Evolutionary conservation across 2,888 invertebrate species (phyloP).

Genomic region (Miltochrista miniata): DNA sequence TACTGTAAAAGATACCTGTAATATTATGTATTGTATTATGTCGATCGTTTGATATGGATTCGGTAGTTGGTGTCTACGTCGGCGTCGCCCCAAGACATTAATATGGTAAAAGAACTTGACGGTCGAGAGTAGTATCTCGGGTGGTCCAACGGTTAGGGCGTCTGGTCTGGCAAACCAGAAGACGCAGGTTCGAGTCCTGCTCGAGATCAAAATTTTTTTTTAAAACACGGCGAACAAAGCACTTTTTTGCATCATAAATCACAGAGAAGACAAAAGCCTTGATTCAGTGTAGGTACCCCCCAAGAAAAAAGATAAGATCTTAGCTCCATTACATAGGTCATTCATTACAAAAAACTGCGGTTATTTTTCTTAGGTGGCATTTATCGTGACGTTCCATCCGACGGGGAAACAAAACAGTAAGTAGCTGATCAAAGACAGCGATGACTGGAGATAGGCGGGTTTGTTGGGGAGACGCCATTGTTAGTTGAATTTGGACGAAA

Average conservation of each 20-base stretch:
- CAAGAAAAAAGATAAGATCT: slow-evolving; percentile 33
- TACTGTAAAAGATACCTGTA: too few relatives aligned
- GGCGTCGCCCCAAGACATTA: too few relatives aligned
- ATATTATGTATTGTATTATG: too few relatives aligned
- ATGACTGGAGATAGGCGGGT: slow-evolving; percentile 36
- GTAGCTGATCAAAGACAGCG: slow-evolving; percentile 48
- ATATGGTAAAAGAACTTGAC: too few relatives aligned
- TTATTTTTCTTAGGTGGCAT: slow-evolving; percentile 48
- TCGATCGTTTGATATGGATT: too few relatives aligned
- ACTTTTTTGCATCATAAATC: slow-evolving; percentile 25
- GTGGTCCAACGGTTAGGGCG: too few relatives aligned
- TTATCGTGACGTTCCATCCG: slow-evolving; percentile 39
- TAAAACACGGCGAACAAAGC: too few relatives aligned
- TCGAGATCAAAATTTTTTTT: too few relatives aligned
- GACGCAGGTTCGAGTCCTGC: too few relatives aligned
- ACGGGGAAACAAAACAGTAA: slow-evolving; percentile 43
- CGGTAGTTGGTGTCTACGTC: too few relatives aligned
- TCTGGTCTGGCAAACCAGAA: too few relatives aligned
- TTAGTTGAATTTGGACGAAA: slow-evolving; percentile 24
- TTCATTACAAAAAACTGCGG: slow-evolving; percentile 36
- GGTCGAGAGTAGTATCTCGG: too few relatives aligned
- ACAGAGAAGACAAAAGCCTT: slow-evolving; percentile 22
- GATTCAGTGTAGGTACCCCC: slow-evolving; percentile 33
- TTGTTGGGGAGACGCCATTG: slow-evolving; percentile 25
- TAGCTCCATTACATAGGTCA: slow-evolving; percentile 27